Base-by-base conservation (phyloP, 1,140 invertebrate species). In the Aphaenogaster ashmeadi region DNA sequence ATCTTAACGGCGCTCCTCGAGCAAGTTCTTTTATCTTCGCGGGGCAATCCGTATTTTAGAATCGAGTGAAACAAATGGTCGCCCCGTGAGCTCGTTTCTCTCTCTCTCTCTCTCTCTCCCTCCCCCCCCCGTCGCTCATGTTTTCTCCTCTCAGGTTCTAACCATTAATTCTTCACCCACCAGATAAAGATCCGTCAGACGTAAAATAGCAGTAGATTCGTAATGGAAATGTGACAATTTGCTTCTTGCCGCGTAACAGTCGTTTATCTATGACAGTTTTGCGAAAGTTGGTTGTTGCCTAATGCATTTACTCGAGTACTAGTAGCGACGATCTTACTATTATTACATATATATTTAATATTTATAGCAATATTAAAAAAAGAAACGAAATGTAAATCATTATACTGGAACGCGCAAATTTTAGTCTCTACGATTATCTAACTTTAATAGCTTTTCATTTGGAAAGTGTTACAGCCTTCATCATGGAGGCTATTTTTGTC, bases 1-100 rank as follows among this genome's bases (percentile, higher is more conserved):
- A 69, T 81, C 62, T 81, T 60, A 62, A 86, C 38, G 62, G 6
- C 74, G 64, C 64, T 36, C 6, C 27, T 52, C 36, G 47, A 71
- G 60, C 44, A 36, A 58, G 27, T 60, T 81, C 85, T 69, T 69
- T 83, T 81, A 81, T 86, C 44, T 47, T 33, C 77, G 41, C 50
- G 4, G 11, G 33, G 27, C 69, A 47, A 74, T 83, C 67, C 67
- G 80, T 83, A 83, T 75, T 84, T 84, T 60, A 75, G 80, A 84
- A 75, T 72, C 80, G 38, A 74, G 67, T 60, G 33, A 84, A 74
- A 84, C 58, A 84, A 84, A 84, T 50, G 80, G 44, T 74, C 27
- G 8, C 15, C 11, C 54, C 27, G 27, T 27, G 27, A 27, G 27
- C 27, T 27, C 27, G 27, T 27, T 27, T 27, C 27, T 27, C 0